Percentiles rank a stretch among this genome's conserved stretches.
Evolutionary conservation across 2,113 vertebrate species (phyloP).

Genomic region (Gymnocephalus cernua): DNA sequence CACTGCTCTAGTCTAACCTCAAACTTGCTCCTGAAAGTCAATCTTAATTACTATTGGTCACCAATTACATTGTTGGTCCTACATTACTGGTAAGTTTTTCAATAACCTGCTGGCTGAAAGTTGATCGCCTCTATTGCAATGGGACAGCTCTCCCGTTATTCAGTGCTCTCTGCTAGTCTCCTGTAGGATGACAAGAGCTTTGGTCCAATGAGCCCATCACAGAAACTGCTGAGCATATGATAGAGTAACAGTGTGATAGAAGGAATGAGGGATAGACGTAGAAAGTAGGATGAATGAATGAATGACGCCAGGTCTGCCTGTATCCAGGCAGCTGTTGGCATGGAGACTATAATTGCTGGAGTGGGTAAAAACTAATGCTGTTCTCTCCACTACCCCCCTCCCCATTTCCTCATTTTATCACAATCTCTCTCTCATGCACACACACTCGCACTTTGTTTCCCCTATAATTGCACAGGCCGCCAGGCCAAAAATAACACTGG

Average conservation of each 20-base stretch:
- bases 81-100: background rate
- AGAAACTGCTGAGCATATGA: constrained; percentile 68
- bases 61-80: background rate
- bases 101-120: constrained; percentile 2
- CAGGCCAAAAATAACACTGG: too few relatives aligned
- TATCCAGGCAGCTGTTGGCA: constrained; percentile 72
- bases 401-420: constrained; percentile 26
- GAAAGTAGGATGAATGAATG: constrained; percentile 34
- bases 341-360: constrained; percentile 61
- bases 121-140: background rate
- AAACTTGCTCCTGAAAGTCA: background rate
- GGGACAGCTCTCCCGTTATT: constrained; percentile 12
- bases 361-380: constrained; percentile 54
- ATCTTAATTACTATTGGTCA: background rate
- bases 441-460: background rate
- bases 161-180: constrained; percentile 7
- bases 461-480: too few relatives aligned
- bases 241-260: constrained; percentile 31
- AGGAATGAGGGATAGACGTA: constrained; percentile 13
- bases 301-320: constrained; percentile 43
- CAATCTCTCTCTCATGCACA: constrained; percentile 18
- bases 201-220: constrained; percentile 47
- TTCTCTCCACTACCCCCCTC: constrained; percentile 25
- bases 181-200: constrained; percentile 25
- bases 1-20: background rate